Percentiles rank a stretch among this genome's conserved stretches.
These are phyloP conservation scores for Peromyscus melanophrys DNA, from an alignment of 2,797 vertebrate genomes.

Conservation along the genomic window DNA sequence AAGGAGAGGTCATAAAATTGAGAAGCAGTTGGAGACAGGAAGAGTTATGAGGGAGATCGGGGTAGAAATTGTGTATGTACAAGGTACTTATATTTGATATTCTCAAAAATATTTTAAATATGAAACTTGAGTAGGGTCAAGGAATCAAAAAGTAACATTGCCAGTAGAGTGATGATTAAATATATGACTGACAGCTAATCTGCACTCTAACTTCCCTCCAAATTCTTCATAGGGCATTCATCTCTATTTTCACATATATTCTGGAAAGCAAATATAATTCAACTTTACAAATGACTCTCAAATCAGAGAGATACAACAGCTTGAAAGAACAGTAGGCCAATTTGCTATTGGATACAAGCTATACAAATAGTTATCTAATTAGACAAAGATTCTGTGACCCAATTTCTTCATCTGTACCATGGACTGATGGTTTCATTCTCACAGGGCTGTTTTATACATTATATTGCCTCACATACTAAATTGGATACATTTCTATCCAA, in stretches of 20 bases:
- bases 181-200: neutral
- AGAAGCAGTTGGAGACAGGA: neutral
- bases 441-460: neutral
- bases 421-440: neutral
- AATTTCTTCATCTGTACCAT: neutral
- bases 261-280: constrained; percentile 47
- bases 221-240: neutral
- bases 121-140: neutral
- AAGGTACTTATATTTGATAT: neutral
- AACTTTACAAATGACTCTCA: constrained; percentile 36
- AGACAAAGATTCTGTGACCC: neutral
- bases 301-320: neutral
- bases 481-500: neutral
- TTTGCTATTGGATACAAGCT: neutral
- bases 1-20: neutral
- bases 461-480: neutral
- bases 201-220: neutral
- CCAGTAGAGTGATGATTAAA: neutral
- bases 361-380: neutral
- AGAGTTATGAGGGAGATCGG: neutral
- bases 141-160: neutral
- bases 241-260: constrained; percentile 18
- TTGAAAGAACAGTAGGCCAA: constrained; percentile 11
- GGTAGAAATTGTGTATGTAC: neutral
- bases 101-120: neutral